phyloP scores from a whole-genome alignment of 2,797 vertebrate genomes.

The Silurus aristotelis region DNA sequence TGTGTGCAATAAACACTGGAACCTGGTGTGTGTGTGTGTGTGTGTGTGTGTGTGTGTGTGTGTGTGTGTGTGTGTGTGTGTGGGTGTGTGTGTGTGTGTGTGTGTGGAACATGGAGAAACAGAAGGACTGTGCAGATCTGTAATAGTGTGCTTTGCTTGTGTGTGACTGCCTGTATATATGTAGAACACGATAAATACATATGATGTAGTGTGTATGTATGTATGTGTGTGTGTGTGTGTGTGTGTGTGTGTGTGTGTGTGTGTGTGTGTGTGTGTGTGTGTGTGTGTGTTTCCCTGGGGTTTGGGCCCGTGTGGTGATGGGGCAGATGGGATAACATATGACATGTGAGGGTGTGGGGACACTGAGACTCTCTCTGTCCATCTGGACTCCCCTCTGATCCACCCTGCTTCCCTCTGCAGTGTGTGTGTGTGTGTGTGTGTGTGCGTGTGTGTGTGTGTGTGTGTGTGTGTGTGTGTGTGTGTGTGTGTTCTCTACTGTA shows the following conservation, averaged over 20 bases:
- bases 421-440: conserved; percentile 52
- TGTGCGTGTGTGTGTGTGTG: conserved; percentile 51
- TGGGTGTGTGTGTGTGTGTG: conserved; percentile 30
- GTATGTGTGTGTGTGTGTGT: conserved; percentile 53
- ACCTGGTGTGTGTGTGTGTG: not conserved
- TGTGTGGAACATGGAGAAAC: not conserved
- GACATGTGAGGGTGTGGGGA: conserved; percentile 77
- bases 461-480: conserved; percentile 40
- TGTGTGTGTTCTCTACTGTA: conserved; percentile 42
- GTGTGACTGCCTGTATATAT: conserved; percentile 39
- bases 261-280: conserved; percentile 56
- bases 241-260: conserved; percentile 39
- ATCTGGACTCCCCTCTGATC: conserved; percentile 82
- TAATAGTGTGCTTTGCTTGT: conserved; percentile 15
- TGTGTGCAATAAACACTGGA: not conserved
- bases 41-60: not conserved
- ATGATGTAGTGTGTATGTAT: conserved; percentile 26
- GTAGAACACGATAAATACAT: conserved; percentile 24
- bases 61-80: not conserved
- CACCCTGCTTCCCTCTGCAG: conserved; percentile 75
- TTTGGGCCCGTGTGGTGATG: conserved; percentile 77
- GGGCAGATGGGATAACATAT: conserved; percentile 86
- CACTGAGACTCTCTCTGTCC: conserved; percentile 67
- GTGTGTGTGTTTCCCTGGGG: conserved; percentile 67
- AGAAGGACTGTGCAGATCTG: conserved; percentile 15